Evolutionary conservation across 2,888 invertebrate species (phyloP).

Genomic region (Campoplex capitator): DNA sequence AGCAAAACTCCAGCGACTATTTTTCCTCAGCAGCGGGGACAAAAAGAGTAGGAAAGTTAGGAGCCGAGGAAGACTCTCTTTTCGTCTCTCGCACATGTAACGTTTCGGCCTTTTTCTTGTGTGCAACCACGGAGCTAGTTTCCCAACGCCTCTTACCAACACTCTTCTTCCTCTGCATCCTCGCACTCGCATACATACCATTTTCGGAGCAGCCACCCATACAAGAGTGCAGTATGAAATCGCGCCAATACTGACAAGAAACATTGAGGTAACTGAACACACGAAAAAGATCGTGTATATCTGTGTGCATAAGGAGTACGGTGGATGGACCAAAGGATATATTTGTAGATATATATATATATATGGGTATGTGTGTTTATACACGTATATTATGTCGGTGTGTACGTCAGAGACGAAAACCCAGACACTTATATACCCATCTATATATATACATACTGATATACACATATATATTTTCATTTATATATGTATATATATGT

Average conservation of each 20-base stretch:
- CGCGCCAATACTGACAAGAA: slow-evolving; percentile 30
- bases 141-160: slow-evolving; percentile 60
- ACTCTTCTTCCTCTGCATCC: slow-evolving; percentile 2
- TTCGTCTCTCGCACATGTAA: slow-evolving; percentile 29
- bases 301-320: slow-evolving; percentile 36
- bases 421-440: slow-evolving; percentile 55
- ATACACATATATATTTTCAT: not conserved
- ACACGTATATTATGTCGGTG: slow-evolving; percentile 12
- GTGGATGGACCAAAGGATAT: slow-evolving; percentile 51
- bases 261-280: slow-evolving; percentile 55
- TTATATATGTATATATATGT: not conserved
- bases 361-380: slow-evolving; percentile 2
- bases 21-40: not conserved
- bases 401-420: slow-evolving; percentile 53
- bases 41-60: not conserved
- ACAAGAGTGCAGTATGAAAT: not conserved
- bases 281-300: slow-evolving; percentile 28
- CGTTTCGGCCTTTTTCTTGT: slow-evolving; percentile 44
- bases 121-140: slow-evolving; percentile 56
- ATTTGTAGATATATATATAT: slow-evolving; percentile 29
- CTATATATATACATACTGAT: not conserved
- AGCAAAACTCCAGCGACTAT: slow-evolving; percentile 24
- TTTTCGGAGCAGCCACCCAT: not conserved
- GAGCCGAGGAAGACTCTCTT: slow-evolving; percentile 23
- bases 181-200: not conserved